These are phyloP conservation scores for Spondyliosoma cantharus DNA, from an alignment of 2,797 vertebrate species.

Conservation along the genomic window DNA sequence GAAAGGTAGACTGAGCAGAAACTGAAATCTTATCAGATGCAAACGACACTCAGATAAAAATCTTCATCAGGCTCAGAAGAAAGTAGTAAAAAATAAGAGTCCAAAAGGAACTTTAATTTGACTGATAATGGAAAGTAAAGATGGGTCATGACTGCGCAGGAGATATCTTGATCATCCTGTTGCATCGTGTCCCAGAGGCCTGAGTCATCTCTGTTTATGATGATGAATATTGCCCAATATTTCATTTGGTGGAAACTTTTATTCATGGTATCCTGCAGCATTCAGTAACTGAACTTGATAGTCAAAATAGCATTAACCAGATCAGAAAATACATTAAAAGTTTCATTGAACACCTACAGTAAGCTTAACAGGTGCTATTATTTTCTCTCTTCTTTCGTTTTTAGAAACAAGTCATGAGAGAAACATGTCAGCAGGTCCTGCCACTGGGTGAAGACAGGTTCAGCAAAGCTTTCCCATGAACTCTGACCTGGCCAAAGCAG, in stretches of 20 bases:
- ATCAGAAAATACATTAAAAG: not conserved
- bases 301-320: not conserved
- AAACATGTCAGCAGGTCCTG: conserved; percentile 17
- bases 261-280: not conserved
- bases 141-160: conserved; percentile 10
- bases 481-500: conserved; percentile 49
- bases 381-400: not conserved
- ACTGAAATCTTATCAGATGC: conserved; percentile 5
- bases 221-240: conserved; percentile 21
- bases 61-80: not conserved
- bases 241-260: conserved; percentile 46
- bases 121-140: conserved; percentile 32
- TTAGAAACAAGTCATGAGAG: conserved; percentile 2
- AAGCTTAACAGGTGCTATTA: not conserved
- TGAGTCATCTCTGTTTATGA: conserved; percentile 47
- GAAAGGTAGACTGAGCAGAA: conserved; percentile 20
- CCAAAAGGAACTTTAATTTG: conserved; percentile 4
- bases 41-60: not conserved
- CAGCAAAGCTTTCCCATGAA: conserved; percentile 60
- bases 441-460: conserved; percentile 32
- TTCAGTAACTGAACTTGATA: not conserved
- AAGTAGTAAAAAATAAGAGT: not conserved
- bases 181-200: conserved; percentile 21
- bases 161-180: conserved; percentile 16
- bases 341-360: not conserved